Base-by-base conservation (phyloP, 35 echinoderm and acorn worm genomes). In the Heliocidaris erythrogramma region DNA sequence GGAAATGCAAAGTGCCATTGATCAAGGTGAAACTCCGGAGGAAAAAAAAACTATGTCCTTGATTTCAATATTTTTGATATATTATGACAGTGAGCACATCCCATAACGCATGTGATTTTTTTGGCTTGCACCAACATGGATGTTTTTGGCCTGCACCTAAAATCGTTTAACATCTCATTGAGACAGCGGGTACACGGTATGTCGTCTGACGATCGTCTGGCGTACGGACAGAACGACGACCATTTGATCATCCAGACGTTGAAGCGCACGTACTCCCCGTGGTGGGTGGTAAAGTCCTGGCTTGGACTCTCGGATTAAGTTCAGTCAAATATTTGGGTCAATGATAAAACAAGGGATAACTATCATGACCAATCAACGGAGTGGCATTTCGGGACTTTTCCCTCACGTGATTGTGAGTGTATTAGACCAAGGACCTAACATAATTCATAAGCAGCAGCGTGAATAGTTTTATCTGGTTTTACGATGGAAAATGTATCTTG, bases 101-200 rank as follows among this genome's bases (percentile, higher is more conserved):
- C 35, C 35, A 42, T 48, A 47, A 14, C 24, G 18, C 10, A 47
- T 12, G 18, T 8, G 30, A 32, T 16, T 5, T 35, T 32, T 88
- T 32, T 89, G 87, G 87, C 31, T 84, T 84, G 47, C 87, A 5
- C 18, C 4, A 16, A 89, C 87, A 4, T 32, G 31, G 0, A 9
- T 7, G 10, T 5, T 89, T 89, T 89, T 89, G 87, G 87, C 87
- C 16, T 31, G 14, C 87, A 32, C 9, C 87, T 89, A 89, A 88
- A 89, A 89, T 89, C 87, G 87, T 47, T 89, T 89, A 89, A 89
- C 87, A 89, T 89, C 87, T 89, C 87, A 32, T 89, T 89, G 31
- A 89, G 87, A 89, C 87, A 78, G 65, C 65, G 65, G 5, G 27
- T 78, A 78, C 27, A 24, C 65, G 27, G 7, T 21, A 27, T 78